Conservation (phyloP, 2,888 invertebrate species). For the Phyllotreta cruciferae region DNA sequence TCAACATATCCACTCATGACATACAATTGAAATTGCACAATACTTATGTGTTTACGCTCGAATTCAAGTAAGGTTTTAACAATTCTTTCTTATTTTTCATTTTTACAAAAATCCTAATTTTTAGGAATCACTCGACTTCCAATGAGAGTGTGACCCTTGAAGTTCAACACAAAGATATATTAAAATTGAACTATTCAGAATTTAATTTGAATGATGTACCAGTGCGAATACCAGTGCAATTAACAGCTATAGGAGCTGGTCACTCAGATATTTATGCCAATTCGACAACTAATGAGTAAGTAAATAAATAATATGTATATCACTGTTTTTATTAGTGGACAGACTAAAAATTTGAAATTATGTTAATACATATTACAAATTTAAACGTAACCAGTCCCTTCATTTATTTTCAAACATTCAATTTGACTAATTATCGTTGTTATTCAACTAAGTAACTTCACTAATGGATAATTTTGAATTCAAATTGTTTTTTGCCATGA, state of each 20-base stretch:
- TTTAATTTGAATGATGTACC: constrained; percentile 51
- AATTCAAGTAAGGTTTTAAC: constrained; percentile 61
- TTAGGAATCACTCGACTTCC: not conserved
- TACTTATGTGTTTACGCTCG: constrained; percentile 63
- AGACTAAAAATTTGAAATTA: too few species aligned
- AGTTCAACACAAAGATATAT: constrained; percentile 70
- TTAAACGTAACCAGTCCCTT: too few species aligned
- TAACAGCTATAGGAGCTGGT: constrained; percentile 71
- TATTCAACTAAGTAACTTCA: too few species aligned
- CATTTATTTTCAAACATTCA: too few species aligned
- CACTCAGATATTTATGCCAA: constrained; percentile 71
- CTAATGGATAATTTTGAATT: too few species aligned
- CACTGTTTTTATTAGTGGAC: not conserved
- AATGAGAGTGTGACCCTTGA: constrained; percentile 63
- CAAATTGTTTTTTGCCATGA: too few species aligned
- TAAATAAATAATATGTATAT: constrained; percentile 39
- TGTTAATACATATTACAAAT: too few species aligned
- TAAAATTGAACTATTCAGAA: constrained; percentile 64
- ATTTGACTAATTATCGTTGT: too few species aligned
- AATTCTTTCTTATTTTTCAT: constrained; percentile 11
- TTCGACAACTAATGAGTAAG: constrained; percentile 60
- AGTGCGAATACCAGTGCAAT: constrained; percentile 59
- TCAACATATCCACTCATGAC: constrained; percentile 67
- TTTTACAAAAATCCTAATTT: constrained; percentile 3
- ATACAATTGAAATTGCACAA: constrained; percentile 66